These are phyloP conservation scores for Gallirallus australis DNA, from an alignment of 2,797 vertebrate genomes.

Conservation along the genomic window DNA sequence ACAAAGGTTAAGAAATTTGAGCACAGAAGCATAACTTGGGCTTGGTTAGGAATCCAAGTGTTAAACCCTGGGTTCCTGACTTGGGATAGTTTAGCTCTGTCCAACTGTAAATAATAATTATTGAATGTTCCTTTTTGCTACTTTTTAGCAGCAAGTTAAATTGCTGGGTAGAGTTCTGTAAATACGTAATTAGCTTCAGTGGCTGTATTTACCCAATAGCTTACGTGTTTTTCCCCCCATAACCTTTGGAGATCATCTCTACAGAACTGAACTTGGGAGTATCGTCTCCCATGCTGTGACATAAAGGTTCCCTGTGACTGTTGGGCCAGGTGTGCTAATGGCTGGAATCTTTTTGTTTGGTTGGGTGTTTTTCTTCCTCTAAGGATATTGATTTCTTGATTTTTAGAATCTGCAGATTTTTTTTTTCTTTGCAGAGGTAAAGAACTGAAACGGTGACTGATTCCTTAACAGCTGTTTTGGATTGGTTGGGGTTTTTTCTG, in stretches of 20 bases:
- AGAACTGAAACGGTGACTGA: neutral
- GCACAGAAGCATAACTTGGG: neutral
- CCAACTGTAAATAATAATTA: neutral
- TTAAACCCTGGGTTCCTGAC: neutral
- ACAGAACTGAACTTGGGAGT: neutral
- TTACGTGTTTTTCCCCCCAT: neutral
- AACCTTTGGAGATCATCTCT: neutral
- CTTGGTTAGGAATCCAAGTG: neutral
- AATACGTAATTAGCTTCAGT: neutral
- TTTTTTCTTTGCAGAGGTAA: neutral
- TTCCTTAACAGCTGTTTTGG: neutral
- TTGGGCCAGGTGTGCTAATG: neutral
- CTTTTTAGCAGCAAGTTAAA: slow-evolving; percentile 4
- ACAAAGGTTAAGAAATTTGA: neutral
- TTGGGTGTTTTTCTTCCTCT: neutral
- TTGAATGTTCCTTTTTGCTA: neutral
- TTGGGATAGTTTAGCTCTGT: neutral
- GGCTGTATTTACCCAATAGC: neutral
- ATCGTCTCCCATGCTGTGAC: neutral
- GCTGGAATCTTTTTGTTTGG: neutral
- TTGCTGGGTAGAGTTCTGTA: slow-evolving; percentile 10
- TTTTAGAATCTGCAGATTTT: neutral
- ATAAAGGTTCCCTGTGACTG: neutral
- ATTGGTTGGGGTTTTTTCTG: neutral
- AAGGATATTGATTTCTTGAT: neutral